A percentile compares a stretch with the other conserved stretches of the same genome.
phyloP scores from a whole-genome alignment of 2,888 invertebrate species.

The Xylocampa areola region DNA sequence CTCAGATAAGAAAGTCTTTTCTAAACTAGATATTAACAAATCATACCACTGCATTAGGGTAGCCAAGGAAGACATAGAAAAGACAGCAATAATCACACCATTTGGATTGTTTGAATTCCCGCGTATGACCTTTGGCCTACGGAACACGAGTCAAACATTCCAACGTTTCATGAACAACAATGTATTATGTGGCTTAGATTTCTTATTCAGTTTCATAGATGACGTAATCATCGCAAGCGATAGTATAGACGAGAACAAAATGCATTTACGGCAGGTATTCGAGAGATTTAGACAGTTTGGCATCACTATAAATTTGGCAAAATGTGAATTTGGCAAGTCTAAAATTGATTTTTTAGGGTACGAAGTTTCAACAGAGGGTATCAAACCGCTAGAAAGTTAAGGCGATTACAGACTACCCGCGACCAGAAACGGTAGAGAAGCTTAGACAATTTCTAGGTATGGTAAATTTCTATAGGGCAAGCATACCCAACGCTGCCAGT shows the following conservation, averaged over 20 bases:
- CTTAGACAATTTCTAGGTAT: conserved; percentile 33
- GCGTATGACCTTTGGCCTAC: conserved; percentile 30
- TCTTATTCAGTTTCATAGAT: background rate
- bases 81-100: conserved; percentile 32
- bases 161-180: conserved; percentile 4
- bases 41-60: conserved; percentile 22
- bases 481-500: conserved; percentile 61
- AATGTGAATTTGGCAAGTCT: background rate
- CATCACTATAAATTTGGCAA: background rate
- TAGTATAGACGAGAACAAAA: background rate
- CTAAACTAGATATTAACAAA: conserved; percentile 17
- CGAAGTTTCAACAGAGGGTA: background rate
- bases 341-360: background rate
- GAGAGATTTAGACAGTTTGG: background rate
- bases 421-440: conserved; percentile 1
- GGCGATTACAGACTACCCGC: conserved; percentile 1
- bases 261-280: background rate
- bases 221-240: background rate
- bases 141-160: conserved; percentile 18
- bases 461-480: conserved; percentile 63
- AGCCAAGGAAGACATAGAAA: conserved; percentile 26
- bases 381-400: background rate
- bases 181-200: conserved; percentile 1
- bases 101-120: conserved; percentile 48
- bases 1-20: conserved; percentile 20